Percentiles rank a stretch among this genome's conserved stretches.
phyloP scores from a whole-genome alignment of 2,888 invertebrate species.

The Tenthredo scrophulariae region DNA sequence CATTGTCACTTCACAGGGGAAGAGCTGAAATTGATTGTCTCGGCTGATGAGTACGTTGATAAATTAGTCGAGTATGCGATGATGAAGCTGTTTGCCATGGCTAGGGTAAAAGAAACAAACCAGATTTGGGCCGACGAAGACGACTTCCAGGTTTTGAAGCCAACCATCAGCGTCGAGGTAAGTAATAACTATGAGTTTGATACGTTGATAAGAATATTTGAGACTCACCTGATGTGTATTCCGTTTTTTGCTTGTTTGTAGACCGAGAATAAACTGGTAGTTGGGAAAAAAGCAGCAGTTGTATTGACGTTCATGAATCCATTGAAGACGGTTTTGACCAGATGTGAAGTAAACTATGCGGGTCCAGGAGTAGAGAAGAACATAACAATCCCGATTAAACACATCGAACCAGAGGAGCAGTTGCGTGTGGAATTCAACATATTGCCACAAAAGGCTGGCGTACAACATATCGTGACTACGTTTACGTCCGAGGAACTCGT shows the following conservation, averaged over 20 bases:
- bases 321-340: constrained; percentile 82
- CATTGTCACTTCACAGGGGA: constrained; percentile 78
- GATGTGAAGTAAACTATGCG: constrained; percentile 86
- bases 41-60: constrained; percentile 86
- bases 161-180: constrained; percentile 86
- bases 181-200: constrained; percentile 18
- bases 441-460: constrained; percentile 83
- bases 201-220: background rate
- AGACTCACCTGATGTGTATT: background rate
- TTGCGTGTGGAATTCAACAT: constrained; percentile 81
- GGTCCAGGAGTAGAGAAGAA: constrained; percentile 85
- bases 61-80: constrained; percentile 90
- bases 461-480: constrained; percentile 85
- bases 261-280: constrained; percentile 82
- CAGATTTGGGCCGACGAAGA: constrained; percentile 92
- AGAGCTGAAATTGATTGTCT: constrained; percentile 80
- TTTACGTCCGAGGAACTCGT: constrained; percentile 86
- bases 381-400: constrained; percentile 80
- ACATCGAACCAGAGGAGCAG: constrained; percentile 80
- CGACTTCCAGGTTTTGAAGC: constrained; percentile 89
- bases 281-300: constrained; percentile 80
- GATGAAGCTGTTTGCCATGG: constrained; percentile 89
- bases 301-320: constrained; percentile 86
- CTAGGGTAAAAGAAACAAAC: constrained; percentile 88
- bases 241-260: constrained; percentile 68